Evolutionary conservation across 1,140 invertebrate species (phyloP).

Genomic region (Cydia splendana): DNA sequence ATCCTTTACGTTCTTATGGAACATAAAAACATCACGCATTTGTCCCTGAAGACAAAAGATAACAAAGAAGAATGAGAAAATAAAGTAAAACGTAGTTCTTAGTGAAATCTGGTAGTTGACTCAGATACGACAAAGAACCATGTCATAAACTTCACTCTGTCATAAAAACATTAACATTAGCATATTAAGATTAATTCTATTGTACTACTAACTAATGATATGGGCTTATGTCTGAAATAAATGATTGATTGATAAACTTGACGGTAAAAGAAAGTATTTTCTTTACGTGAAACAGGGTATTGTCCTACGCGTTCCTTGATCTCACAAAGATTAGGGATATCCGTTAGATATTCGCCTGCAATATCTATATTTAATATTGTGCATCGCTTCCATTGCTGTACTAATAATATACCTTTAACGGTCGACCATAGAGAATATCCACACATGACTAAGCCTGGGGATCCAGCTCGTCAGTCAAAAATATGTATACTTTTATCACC

Average conservation of each 20-base stretch:
- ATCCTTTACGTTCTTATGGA: background rate
- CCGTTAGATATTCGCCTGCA: background rate
- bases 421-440: conserved; percentile 6
- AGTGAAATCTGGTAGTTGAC: conserved; percentile 8
- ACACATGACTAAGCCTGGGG: background rate
- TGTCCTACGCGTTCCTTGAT: background rate
- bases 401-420: background rate
- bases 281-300: background rate
- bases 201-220: no score
- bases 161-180: no score
- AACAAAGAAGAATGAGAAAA: background rate
- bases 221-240: no score
- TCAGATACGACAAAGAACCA: background rate
- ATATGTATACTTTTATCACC: background rate
- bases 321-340: background rate
- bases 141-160: no score
- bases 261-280: background rate
- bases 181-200: no score
- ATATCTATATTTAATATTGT: background rate
- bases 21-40: background rate
- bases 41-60: background rate
- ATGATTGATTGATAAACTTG: no score
- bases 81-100: background rate
- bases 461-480: background rate
- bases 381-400: background rate